Base-by-base conservation (phyloP, 2,797 vertebrate species). In the Cetoscarus ocellatus region DNA sequence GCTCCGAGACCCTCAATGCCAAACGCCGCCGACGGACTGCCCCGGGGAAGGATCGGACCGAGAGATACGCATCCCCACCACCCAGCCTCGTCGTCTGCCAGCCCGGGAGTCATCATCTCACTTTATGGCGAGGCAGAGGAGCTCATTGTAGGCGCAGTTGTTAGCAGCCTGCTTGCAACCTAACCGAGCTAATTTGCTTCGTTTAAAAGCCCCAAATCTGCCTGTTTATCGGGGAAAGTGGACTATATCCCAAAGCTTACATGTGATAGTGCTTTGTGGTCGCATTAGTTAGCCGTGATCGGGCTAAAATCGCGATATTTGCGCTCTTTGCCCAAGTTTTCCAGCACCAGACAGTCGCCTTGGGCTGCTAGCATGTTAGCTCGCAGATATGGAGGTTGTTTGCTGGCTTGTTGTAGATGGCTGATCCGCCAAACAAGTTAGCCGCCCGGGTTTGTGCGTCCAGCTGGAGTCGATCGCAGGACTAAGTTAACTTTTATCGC, bases 341-440 rank as follows among this genome's bases (percentile, higher is more conserved):
- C 15, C 3, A 52, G 64, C 34, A 15, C 40, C 88, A 87, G 87
- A 90, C 90, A 83, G 86, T 76, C 79, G 76, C 58, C 62, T 50
- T 5, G 50, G 75, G 60, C 68, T 67, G 85, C 79, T 92, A 93
- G 78, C 88, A 89, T 89, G 91, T 18, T 79, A 82, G 87, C 85
- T 86, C 68, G 75, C 80, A 82, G 86, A 75, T 54, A 88, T 87
- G 86, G 83, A 89, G 79, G 73, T 69, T 80, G 77, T 69, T 64
- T 48, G 55, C 73, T 60, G 87, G 77, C 60, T 84, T 7, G 71
- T 75, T 67, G 67, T 50, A 56, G 79, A 76, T 49, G 85, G 85
- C 71, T 83, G 64, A 67, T 75, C 76, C 71, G 75, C 70, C 77
- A 76, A 65, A 77, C 80, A 75, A 90, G 83, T 86, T 88, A 87